Evolutionary conservation across 2,888 invertebrate species (phyloP), one percentile per base, ranked within the genome.

Genomic region (Stenotaenia linearis): DNA sequence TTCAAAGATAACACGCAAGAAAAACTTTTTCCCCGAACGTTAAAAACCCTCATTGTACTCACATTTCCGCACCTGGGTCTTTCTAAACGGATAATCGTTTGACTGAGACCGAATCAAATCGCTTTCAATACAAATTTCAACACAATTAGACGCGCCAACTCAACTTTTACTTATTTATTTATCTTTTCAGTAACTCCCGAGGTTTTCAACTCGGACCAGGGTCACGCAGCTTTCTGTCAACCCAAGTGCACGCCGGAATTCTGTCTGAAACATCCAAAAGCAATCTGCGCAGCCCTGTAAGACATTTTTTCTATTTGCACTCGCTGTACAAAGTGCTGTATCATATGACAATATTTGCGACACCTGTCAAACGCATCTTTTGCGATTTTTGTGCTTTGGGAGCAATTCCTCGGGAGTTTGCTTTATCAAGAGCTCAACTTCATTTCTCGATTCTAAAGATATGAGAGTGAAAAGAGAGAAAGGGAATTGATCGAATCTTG

Each of bases 271-370:
- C 83, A 83, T 79, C 84, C 85, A 0, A 83, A 83, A 61, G 84
- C 85, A 18, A 84, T 86, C 23, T 86, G 86, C 78, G 84, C 85
- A 12, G 85, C 86, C 5, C 82, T 82, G 85, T 85, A 82, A 84
- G 84, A 82, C 75, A 18, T 37, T 80, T 61, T 61, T 15, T 18
- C 12, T 25, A 50, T 30, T 15, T 75, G 12, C 21, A 28, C 6
- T 75, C 12, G 37, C 12, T 40, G 56, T 61, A 12, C 35, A 18
- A 50, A 32, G 61, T 61, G 15, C 9, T 25, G 25, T 61, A 23
- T 25, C 61, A 28, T 25, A 9, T 25, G 23, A 61, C 61, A 61
- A 61, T 61, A 61, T 25, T 23, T 61, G 12, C 25, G 61, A 61
- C 61, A 61, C 61, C 61, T 61, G 61, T 61, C 61, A 61, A 61